These are phyloP conservation scores for Camponotus floridanus DNA, from an alignment of 1,140 invertebrate genomes.

Conservation along the genomic window DNA sequence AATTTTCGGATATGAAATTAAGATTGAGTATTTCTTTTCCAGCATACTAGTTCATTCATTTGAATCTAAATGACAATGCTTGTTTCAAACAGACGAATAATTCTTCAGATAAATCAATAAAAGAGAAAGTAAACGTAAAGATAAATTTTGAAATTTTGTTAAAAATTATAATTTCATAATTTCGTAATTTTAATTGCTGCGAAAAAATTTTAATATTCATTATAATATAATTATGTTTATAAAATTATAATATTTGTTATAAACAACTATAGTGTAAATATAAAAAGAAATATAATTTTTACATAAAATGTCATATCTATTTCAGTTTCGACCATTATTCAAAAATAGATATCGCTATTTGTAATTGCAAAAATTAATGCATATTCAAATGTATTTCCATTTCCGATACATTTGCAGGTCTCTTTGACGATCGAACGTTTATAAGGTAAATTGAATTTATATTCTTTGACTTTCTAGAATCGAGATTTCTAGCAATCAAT, in stretches of 20 bases:
- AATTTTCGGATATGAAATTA: slow-evolving; percentile 24
- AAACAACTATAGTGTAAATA: too few relatives aligned
- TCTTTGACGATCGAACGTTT: slow-evolving; percentile 16
- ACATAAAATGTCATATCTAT: background rate
- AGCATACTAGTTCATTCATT: background rate
- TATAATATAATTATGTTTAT: background rate
- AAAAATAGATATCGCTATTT: background rate
- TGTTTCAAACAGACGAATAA: background rate
- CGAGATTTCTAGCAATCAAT: slow-evolving; percentile 15
- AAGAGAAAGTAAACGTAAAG: background rate
- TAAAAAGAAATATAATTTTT: background rate
- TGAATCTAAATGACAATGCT: background rate
- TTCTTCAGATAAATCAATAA: background rate
- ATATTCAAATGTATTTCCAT: background rate
- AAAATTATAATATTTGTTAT: too few relatives aligned
- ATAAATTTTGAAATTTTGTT: background rate
- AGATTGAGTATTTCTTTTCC: background rate
- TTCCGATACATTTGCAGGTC: background rate
- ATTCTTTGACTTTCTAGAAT: slow-evolving; percentile 6
- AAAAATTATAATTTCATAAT: slow-evolving; percentile 10
- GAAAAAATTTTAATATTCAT: background rate
- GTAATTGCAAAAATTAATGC: slow-evolving; percentile 2
- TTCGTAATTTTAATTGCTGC: too few relatives aligned
- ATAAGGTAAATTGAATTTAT: slow-evolving; percentile 42
- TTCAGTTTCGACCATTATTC: background rate